These are phyloP conservation scores for Anagrus nilaparvatae DNA, from an alignment of 1,140 invertebrate genomes.

Conservation along the genomic window DNA sequence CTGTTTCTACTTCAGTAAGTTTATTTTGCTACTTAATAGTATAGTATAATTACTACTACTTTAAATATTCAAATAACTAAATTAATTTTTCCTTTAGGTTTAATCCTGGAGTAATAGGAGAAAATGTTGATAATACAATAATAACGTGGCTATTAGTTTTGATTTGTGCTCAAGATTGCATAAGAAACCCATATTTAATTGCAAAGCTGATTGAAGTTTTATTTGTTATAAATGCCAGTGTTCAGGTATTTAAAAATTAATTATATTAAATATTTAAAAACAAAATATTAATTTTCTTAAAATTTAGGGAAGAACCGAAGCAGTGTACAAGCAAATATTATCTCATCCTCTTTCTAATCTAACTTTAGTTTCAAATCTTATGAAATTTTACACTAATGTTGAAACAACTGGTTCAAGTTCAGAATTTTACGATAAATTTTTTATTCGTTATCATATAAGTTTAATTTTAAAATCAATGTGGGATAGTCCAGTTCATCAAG, in stretches of 20 bases:
- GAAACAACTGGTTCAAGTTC: constrained; percentile 94
- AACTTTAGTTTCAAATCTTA: constrained; percentile 74
- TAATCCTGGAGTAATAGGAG: constrained; percentile 61
- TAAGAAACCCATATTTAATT: constrained; percentile 92
- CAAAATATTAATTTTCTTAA: constrained; percentile 14
- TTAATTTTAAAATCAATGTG: constrained; percentile 88
- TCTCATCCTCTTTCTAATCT: constrained; percentile 77
- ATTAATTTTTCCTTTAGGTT: constrained; percentile 49
- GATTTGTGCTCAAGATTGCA: constrained; percentile 79
- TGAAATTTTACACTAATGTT: constrained; percentile 98
- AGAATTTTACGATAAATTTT: constrained; percentile 99
- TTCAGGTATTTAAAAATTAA: constrained; percentile 46
- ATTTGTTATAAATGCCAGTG: constrained; percentile 80
- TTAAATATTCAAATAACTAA: neutral
- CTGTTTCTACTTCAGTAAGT: constrained; percentile 88
- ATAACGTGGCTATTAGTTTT: constrained; percentile 82
- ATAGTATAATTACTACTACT: constrained; percentile 1
- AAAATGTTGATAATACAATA: constrained; percentile 70
- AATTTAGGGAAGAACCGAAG: constrained; percentile 46
- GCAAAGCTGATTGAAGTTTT: constrained; percentile 92
- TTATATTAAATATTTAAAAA: constrained; percentile 1
- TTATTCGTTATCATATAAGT: constrained; percentile 95
- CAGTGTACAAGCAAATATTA: constrained; percentile 59
- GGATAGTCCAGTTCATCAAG: constrained; percentile 56
- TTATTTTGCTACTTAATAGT: neutral